These are phyloP conservation scores for Synergus itoensis DNA, from an alignment of 2,888 invertebrate genomes.

Conservation along the genomic window DNA sequence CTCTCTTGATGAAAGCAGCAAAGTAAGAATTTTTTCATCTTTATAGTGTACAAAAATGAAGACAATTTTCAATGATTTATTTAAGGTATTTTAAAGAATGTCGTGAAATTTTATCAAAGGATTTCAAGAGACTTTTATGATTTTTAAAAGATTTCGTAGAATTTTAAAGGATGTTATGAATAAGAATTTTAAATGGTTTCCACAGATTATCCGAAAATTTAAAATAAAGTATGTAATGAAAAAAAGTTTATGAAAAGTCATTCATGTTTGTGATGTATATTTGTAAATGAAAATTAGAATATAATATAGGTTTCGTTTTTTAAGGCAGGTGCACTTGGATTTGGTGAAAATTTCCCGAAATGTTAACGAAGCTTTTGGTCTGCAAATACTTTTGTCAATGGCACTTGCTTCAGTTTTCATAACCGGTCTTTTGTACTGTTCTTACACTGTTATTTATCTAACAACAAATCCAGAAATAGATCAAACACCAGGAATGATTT, in stretches of 20 bases:
- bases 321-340: conserved; percentile 63
- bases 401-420: conserved; percentile 52
- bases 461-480: background rate
- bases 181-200: no score
- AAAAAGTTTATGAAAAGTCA: no score
- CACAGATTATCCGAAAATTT: no score
- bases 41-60: background rate
- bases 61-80: background rate
- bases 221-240: no score
- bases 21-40: conserved; percentile 52
- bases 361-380: conserved; percentile 59
- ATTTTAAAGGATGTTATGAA: no score
- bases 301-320: no score
- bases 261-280: no score
- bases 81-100: no score
- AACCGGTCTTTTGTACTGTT: conserved; percentile 57
- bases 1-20: conserved; percentile 55
- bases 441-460: conserved; percentile 52
- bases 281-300: no score
- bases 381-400: conserved; percentile 61
- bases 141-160: no score
- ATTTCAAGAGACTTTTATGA: no score
- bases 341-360: conserved; percentile 55
- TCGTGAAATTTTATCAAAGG: no score
- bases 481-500: background rate